phyloP scores from a whole-genome alignment of 2,113 vertebrate species.

The Larimichthys crocea region DNA sequence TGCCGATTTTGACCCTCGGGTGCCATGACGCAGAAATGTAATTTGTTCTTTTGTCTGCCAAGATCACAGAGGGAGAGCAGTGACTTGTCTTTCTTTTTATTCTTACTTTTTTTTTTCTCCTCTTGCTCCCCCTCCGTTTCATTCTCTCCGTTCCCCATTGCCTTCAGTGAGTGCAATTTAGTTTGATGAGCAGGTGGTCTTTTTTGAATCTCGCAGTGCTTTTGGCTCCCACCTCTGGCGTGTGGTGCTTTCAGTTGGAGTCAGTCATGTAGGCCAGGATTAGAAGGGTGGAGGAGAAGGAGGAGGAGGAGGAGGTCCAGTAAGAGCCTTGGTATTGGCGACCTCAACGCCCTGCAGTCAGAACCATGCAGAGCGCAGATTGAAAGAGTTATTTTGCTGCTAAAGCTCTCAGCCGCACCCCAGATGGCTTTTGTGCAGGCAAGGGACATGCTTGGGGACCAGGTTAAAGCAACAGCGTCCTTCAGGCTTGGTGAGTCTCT shows the following conservation, averaged over 20 bases:
- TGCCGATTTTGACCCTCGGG: constrained; percentile 58
- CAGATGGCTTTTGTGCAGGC: constrained; percentile 78
- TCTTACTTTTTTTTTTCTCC: constrained; percentile 15
- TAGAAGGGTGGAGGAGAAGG: constrained; percentile 58
- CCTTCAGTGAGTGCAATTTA: constrained; percentile 78
- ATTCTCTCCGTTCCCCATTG: constrained; percentile 55
- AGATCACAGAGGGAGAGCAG: constrained; percentile 77
- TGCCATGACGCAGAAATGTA: constrained; percentile 69
- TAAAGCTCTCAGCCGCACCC: constrained; percentile 70
- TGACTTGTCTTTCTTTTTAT: constrained; percentile 72
- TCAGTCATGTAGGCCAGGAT: constrained; percentile 81
- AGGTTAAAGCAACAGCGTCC: constrained; percentile 57
- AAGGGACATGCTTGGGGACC: constrained; percentile 59
- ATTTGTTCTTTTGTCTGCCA: constrained; percentile 82
- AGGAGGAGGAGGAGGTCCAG: constrained; percentile 53
- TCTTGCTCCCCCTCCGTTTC: constrained; percentile 51
- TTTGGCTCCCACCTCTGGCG: constrained; percentile 75
- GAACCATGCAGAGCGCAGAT: constrained; percentile 71
- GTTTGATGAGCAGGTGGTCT: constrained; percentile 84
- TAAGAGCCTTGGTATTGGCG: constrained; percentile 56
- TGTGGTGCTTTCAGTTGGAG: constrained; percentile 74
- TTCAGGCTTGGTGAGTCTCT: constrained; percentile 59
- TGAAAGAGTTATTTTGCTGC: constrained; percentile 80
- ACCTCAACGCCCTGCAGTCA: constrained; percentile 68
- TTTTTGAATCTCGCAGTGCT: constrained; percentile 71